Conservation (phyloP, 2,888 invertebrate species). For the Apotomis capreana region DNA sequence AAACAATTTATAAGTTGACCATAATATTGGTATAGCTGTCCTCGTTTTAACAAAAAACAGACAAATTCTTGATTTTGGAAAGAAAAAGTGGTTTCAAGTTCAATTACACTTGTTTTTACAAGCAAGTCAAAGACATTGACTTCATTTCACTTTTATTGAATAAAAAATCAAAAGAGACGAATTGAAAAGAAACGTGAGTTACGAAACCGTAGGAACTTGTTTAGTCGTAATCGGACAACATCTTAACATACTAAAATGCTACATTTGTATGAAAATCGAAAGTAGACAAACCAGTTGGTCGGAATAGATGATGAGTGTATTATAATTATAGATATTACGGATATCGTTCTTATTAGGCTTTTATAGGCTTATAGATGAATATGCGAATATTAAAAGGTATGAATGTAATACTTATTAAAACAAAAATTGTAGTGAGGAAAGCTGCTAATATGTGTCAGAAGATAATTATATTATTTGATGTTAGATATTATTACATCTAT, state of each 20-base stretch:
- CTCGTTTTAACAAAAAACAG: slow-evolving; percentile 16
- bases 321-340: slow-evolving; percentile 29
- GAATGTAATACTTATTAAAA: background rate
- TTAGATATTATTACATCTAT: too few relatives aligned
- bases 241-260: slow-evolving; percentile 38
- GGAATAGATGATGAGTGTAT: slow-evolving; percentile 18
- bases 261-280: slow-evolving; percentile 42
- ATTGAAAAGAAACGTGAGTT: slow-evolving; percentile 34
- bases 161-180: slow-evolving; percentile 26
- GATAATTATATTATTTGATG: background rate
- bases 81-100: slow-evolving; percentile 36
- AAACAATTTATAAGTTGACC: too few relatives aligned
- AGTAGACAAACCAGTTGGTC: slow-evolving; percentile 37
- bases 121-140: slow-evolving; percentile 10
- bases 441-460: background rate
- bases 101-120: slow-evolving; percentile 29
- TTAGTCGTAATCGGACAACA: slow-evolving; percentile 33
- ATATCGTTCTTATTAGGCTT: slow-evolving; percentile 15
- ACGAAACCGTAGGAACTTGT: slow-evolving; percentile 36
- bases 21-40: background rate
- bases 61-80: slow-evolving; percentile 10
- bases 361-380: background rate
- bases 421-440: background rate
- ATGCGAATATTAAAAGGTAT: background rate
- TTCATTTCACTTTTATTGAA: slow-evolving; percentile 37